Evolutionary conservation across 2,113 vertebrate genomes (phyloP).

Genomic region (Ailurus styani): DNA sequence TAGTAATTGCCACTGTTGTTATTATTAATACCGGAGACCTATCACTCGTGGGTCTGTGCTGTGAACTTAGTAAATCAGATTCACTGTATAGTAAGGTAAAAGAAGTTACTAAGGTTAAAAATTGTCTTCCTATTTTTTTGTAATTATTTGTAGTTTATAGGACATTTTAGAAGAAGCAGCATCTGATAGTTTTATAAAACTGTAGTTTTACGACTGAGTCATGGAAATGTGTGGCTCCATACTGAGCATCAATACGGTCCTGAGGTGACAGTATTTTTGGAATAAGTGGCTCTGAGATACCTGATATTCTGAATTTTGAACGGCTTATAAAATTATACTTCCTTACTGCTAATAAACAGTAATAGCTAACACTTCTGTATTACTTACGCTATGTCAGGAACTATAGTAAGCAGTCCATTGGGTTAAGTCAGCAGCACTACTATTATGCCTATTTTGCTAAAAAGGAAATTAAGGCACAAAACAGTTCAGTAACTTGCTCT

Average conservation of each 20-base stretch:
- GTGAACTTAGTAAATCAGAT: background rate
- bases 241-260: background rate
- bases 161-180: background rate
- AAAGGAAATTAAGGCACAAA: background rate
- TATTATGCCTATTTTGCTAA: background rate
- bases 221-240: background rate
- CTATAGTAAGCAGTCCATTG: background rate
- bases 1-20: background rate
- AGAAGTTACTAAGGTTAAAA: background rate
- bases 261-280: background rate
- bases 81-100: background rate
- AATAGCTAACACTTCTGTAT: background rate
- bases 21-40: background rate
- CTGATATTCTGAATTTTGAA: conserved; percentile 14
- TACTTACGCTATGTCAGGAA: background rate
- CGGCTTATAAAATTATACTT: background rate
- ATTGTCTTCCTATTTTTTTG: background rate
- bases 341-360: background rate
- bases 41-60: background rate
- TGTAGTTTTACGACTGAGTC: background rate
- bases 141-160: background rate
- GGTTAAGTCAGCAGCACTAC: background rate
- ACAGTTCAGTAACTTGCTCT: background rate
- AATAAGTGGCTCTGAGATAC: background rate
- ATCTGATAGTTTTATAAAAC: background rate